Conservation (phyloP, 2,113 vertebrate species). For the Mastomys natalensis region DNA sequence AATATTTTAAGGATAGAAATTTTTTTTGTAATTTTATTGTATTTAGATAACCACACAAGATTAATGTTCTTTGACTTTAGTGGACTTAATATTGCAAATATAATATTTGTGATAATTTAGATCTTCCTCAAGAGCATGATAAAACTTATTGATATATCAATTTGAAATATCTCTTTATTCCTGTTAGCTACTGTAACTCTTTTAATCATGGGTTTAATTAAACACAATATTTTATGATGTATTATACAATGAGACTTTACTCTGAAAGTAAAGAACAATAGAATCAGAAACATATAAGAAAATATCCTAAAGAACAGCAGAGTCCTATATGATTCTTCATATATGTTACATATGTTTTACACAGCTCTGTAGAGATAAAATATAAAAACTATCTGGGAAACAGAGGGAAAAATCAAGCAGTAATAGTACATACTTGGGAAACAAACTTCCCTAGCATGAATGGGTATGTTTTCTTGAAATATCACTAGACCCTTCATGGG, state of each 20-base stretch:
- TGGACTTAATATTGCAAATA: not conserved
- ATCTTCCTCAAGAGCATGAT: not conserved
- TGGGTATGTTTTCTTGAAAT: not conserved
- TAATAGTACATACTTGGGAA: not conserved
- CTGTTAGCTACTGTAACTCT: not conserved
- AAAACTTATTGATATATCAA: not conserved
- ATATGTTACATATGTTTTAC: not conserved
- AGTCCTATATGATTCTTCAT: not conserved
- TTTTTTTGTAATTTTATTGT: not conserved
- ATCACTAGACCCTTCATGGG: not conserved
- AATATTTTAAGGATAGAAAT: not conserved
- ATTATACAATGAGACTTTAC: not conserved
- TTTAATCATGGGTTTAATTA: not conserved
- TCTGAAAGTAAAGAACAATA: not conserved
- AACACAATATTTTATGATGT: not conserved
- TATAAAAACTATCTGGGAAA: not conserved
- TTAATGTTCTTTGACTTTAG: not conserved
- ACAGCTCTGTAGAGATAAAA: not conserved
- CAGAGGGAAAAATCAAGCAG: not conserved
- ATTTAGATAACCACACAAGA: not conserved
- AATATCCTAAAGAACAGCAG: not conserved
- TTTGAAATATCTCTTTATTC: not conserved
- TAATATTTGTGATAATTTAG: not conserved
- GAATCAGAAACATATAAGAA: not conserved
- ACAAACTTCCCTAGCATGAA: not conserved